Percentiles rank a stretch among this genome's conserved stretches.
Conservation (phyloP, 2,797 vertebrate species). For the Aplochiton taeniatus region DNA sequence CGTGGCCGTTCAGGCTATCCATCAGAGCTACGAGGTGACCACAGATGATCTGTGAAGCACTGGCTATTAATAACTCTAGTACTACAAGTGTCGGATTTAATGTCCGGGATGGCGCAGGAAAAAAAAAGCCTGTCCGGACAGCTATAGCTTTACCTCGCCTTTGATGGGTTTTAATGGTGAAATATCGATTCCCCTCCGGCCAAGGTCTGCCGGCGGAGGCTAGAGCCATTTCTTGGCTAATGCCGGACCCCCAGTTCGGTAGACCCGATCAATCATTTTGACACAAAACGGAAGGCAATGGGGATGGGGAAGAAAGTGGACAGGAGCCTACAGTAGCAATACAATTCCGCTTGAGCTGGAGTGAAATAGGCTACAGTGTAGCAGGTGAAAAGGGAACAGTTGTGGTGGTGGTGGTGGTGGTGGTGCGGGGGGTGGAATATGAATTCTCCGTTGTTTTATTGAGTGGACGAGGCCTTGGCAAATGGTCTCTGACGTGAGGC, state of each 20-base stretch:
- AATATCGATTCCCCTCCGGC: conserved; percentile 96
- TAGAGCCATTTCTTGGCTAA: conserved; percentile 93
- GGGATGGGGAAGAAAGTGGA: conserved; percentile 38
- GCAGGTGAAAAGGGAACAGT: no score
- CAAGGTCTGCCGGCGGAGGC: conserved; percentile 91
- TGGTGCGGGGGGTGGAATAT: conserved; percentile 63
- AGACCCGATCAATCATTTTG: conserved; percentile 89
- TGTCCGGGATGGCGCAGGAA: conserved; percentile 79
- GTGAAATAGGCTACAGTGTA: no score
- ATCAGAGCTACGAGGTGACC: conserved; percentile 88
- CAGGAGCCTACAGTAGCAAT: conserved; percentile 80
- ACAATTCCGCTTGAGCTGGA: conserved; percentile 17
- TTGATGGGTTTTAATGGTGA: conserved; percentile 98
- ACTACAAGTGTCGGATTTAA: conserved; percentile 95
- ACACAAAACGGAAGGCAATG: conserved; percentile 55
- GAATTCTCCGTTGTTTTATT: conserved; percentile 87
- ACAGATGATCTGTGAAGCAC: conserved; percentile 94
- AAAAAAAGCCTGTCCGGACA: conserved; percentile 84
- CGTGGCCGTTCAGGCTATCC: conserved; percentile 88
- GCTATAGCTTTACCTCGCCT: conserved; percentile 86
- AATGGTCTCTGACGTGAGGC: conserved; percentile 88
- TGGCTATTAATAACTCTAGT: conserved; percentile 94
- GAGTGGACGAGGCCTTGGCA: conserved; percentile 80
- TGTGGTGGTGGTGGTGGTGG: no score
- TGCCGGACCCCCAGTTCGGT: conserved; percentile 85